phyloP scores from a whole-genome alignment of 2,888 invertebrate genomes.

The Tachystola acroxantha region DNA sequence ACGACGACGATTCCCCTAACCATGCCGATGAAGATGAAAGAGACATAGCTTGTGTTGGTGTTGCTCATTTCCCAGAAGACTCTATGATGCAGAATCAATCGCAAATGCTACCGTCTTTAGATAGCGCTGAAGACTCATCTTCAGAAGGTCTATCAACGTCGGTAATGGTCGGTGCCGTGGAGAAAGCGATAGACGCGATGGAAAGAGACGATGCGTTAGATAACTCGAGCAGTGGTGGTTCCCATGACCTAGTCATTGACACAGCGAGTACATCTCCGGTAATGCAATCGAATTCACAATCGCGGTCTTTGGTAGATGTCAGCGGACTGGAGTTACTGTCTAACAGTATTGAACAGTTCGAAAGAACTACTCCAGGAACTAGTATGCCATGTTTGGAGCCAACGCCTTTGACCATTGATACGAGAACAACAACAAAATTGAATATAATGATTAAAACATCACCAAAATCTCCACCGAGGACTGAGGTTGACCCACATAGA shows the following conservation, averaged over 20 bases:
- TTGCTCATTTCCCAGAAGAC: slow-evolving; percentile 66
- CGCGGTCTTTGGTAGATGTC: slow-evolving; percentile 79
- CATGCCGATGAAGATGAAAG: slow-evolving; percentile 67
- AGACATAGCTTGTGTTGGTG: slow-evolving; percentile 65
- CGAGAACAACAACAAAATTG: slow-evolving; percentile 54
- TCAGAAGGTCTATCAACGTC: slow-evolving; percentile 49
- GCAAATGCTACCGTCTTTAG: slow-evolving; percentile 37
- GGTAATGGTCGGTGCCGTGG: slow-evolving; percentile 51
- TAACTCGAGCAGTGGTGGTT: slow-evolving; percentile 64
- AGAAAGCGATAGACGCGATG: slow-evolving; percentile 63
- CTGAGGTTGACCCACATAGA: slow-evolving; percentile 52
- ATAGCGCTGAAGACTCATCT: slow-evolving; percentile 63
- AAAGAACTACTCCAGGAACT: slow-evolving; percentile 68
- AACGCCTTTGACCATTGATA: slow-evolving; percentile 53
- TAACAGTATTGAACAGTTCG: slow-evolving; percentile 90
- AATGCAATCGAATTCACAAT: slow-evolving; percentile 23
- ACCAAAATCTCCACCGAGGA: slow-evolving; percentile 59
- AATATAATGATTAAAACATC: slow-evolving; percentile 67
- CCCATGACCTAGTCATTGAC: slow-evolving; percentile 68
- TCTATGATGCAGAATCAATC: slow-evolving; percentile 25
- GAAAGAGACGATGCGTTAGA: slow-evolving; percentile 58
- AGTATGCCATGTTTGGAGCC: slow-evolving; percentile 53
- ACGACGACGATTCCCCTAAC: slow-evolving; percentile 80
- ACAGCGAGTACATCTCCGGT: slow-evolving; percentile 53
- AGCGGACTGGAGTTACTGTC: slow-evolving; percentile 90